Percentiles rank a stretch among this genome's conserved stretches.
Evolutionary conservation across 2,113 vertebrate species (phyloP).

Genomic region (Lasiurus borealis): DNA sequence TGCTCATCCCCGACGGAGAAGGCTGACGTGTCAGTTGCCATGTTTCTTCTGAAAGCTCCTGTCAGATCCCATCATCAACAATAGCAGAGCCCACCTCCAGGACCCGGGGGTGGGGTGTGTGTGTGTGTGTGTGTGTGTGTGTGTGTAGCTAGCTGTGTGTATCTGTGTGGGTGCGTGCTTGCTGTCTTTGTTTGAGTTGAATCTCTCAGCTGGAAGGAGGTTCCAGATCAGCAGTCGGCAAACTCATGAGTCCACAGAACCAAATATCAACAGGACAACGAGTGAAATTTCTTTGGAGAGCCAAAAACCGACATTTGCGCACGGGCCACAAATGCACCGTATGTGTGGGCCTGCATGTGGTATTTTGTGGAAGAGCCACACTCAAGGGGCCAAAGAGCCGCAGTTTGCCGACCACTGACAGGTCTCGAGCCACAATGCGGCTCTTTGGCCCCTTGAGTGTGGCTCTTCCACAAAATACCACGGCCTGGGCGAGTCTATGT

Average conservation of each 20-base stretch:
- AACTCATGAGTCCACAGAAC: too few relatives aligned
- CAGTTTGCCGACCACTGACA: background rate
- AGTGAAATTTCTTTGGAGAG: too few relatives aligned
- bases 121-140: background rate
- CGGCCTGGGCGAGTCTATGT: too few relatives aligned
- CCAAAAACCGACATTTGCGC: too few relatives aligned
- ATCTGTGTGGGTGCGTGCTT: background rate
- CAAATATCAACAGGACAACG: too few relatives aligned
- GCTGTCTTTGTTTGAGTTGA: background rate
- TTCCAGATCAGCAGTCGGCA: background rate
- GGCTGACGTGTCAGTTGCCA: background rate
- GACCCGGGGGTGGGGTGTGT: background rate
- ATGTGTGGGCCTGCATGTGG: too few relatives aligned
- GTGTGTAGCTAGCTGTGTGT: background rate
- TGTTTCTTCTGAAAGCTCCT: background rate
- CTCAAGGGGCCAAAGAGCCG: too few relatives aligned
- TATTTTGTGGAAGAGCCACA: too few relatives aligned
- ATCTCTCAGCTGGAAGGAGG: slow-evolving; percentile 45
- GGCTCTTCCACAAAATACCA: too few relatives aligned
- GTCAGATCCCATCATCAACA: background rate
- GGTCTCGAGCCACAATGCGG: too few relatives aligned
- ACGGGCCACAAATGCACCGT: too few relatives aligned
- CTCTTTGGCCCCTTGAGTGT: too few relatives aligned
- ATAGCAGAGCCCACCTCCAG: background rate
- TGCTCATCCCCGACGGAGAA: background rate